Base-by-base conservation (phyloP, 2,113 vertebrate genomes). In the Suricata suricatta region DNA sequence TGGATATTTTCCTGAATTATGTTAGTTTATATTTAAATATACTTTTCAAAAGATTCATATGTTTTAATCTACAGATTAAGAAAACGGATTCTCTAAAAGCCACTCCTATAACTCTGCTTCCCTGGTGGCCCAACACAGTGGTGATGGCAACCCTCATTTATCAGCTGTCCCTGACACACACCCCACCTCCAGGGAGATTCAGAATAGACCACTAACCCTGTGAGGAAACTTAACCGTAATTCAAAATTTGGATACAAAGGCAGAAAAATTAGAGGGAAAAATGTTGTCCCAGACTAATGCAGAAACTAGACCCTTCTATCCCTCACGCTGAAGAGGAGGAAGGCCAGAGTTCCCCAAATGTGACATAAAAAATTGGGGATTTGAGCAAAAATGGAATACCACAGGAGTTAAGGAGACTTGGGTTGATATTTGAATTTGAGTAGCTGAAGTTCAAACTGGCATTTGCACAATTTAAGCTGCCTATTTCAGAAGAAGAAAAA, bases 391-490 rank as follows among this genome's bases (percentile, higher is more conserved):
- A 72, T 90, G 66, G 97, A 97, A 96, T 97, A 96, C 76, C 95
- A 88, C 0, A 88, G 77, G 64, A 68, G 3, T 90, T 96, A 94
- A 87, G 66, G 71, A 94, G 90, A 96, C 84, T 88, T 95, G 50
- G 71, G 57, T 54, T 98, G 96, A 95, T 97, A 97, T 95, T 97
- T 97, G 93, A 97, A 96, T 98, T 88, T 93, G 92, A 76, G 35
- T 77, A 85, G 69, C 90, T 97, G 96, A 97, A 92, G 88, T 96
- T 98, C 97, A 97, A 88, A 96, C 87, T 98, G 93, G 64, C 97
- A 96, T 96, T 97, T 96, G 95, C 52, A 88, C 80, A 94, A 82
- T 93, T 97, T 77, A 97, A 95, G 80, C 94, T 98, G 87, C 88
- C 95, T 95, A 81, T 94, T 96, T 94, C 92, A 95, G 35, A 41